Base-by-base conservation (phyloP, 2,113 vertebrate species). In the Onychorhynchus coronatus region DNA sequence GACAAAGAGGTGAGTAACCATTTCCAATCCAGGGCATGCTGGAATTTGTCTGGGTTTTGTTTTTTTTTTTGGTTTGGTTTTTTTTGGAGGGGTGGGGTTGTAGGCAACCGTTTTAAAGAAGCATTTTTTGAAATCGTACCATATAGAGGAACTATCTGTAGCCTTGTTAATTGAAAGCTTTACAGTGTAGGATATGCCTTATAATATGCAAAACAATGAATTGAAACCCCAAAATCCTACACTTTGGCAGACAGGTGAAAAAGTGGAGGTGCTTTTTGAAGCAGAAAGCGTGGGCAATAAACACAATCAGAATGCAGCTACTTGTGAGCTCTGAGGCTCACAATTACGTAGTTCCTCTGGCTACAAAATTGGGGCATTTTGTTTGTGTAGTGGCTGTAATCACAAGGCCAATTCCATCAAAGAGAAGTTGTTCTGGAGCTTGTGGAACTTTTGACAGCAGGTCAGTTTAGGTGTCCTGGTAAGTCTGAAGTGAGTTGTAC, bases 1-100 rank as follows among this genome's bases (percentile, higher is more conserved):
- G 67, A 91, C 53, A 94, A 89, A 58, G 66, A 46, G 86, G 94
- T 96, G 73, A 97, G 94, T 88, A 68, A 88, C 44, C 11, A 24
- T 88, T 58, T 68, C 66, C 62, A 85, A 14, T 6, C 5, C 68
- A 66, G 41, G 27, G 17, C 6, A 3, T 18, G 31, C 9, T 53
- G 61, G 44, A 73, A 73, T 27, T 37, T 52, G 58, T 37, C 73
- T 67, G 52, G 8, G 6, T 8, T 58, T 20, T 23, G 15, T 33
- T 61, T 79, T 55, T 6, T 27, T 77, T n/a, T 53, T 21, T 56
- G 17, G 11, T 33, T 52, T 28, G 25, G 5, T 14, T 23, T 58
- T 19, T 50, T 50, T 28, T 27, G 1, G 37, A 50, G 19, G 23
- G 22, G 9, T 61, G 44, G 24, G 17, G 22, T 81, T 81, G 16